Evolutionary conservation across 1,140 invertebrate species (phyloP).

Genomic region (Megathymus violae): DNA sequence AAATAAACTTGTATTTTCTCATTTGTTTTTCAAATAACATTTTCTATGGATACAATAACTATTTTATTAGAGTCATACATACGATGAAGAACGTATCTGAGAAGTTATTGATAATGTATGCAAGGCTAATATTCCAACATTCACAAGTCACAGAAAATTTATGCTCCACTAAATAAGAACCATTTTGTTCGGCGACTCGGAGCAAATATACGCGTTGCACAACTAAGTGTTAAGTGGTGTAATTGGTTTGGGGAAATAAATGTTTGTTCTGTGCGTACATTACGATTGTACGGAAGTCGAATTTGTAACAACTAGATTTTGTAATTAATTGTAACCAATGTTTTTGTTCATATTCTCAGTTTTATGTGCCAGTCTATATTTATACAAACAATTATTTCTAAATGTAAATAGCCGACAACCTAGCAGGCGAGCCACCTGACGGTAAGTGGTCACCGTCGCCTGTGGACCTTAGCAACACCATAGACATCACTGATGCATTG

Average conservation of each 20-base stretch:
- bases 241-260: conserved; percentile 20
- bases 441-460: no score
- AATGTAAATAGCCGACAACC: no score
- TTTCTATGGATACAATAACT: no score
- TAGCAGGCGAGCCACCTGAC: no score
- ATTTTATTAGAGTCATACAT: no score
- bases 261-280: conserved; percentile 4
- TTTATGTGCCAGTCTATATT: no score
- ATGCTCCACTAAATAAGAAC: conserved; percentile 8
- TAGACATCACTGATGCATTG: no score
- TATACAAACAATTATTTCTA: no score
- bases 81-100: neutral
- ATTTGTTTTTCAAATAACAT: no score
- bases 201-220: conserved; percentile 8
- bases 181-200: conserved; percentile 1
- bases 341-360: neutral
- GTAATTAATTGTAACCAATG: conserved; percentile 2
- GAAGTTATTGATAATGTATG: neutral
- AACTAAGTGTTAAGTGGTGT: conserved; percentile 10
- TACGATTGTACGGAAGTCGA: neutral
- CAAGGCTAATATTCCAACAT: neutral
- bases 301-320: conserved; percentile 2
- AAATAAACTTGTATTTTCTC: no score
- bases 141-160: conserved; percentile 1
- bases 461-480: no score